Evolutionary conservation across 2,888 invertebrate species (phyloP).

Genomic region (Sipunculus nudus): DNA sequence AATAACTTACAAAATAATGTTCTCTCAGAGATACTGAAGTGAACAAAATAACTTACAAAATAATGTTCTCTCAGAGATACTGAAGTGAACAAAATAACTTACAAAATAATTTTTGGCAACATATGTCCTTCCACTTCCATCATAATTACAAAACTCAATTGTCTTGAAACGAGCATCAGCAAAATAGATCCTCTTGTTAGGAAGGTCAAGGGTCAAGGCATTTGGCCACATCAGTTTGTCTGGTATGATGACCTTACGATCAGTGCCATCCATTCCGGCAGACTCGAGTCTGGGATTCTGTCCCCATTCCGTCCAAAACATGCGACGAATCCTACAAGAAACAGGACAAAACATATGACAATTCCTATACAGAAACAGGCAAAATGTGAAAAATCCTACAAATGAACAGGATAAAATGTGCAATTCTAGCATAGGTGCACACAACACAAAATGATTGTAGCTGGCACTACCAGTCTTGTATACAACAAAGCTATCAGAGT

Average conservation of each 20-base stretch:
- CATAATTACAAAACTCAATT: slow-evolving; percentile 97
- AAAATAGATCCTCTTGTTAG: slow-evolving; percentile 93
- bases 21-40: too few species aligned
- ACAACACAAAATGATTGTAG: too few species aligned
- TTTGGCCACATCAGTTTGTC: slow-evolving; percentile 99
- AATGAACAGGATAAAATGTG: too few species aligned
- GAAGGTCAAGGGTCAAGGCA: slow-evolving; percentile 93
- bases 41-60: too few species aligned
- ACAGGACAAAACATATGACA: slow-evolving; percentile 11
- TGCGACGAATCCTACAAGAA: slow-evolving; percentile 74
- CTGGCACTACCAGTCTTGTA: too few species aligned
- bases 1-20: too few species aligned
- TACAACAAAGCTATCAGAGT: too few species aligned
- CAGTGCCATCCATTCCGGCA: slow-evolving; percentile 94
- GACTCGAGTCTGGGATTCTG: slow-evolving; percentile 95
- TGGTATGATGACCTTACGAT: slow-evolving; percentile 83
- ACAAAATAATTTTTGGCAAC: slow-evolving; percentile 70
- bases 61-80: too few species aligned
- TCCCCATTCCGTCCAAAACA: slow-evolving; percentile 99
- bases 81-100: too few species aligned
- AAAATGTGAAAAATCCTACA: neutral
- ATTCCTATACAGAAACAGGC: neutral
- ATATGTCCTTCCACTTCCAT: slow-evolving; percentile 89
- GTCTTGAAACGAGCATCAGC: slow-evolving; percentile 97
- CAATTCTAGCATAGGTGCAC: too few species aligned